Evolutionary conservation across 2,797 vertebrate genomes (phyloP).

Genomic region (Clarias laeviceps): DNA sequence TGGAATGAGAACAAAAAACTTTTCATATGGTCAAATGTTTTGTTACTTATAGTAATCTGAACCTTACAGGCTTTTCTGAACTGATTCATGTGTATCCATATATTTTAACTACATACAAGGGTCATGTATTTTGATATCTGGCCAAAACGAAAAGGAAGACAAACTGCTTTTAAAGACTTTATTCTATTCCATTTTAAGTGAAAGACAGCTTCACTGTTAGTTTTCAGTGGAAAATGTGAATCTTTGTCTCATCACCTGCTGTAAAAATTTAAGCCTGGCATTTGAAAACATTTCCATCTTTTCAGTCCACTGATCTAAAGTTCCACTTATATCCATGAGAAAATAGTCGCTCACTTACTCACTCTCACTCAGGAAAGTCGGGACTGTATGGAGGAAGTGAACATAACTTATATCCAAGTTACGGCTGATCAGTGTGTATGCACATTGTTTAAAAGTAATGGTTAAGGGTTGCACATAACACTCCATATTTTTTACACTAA

Average conservation of each 20-base stretch:
- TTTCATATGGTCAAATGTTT: neutral
- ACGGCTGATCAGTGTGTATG: neutral
- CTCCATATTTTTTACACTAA: neutral
- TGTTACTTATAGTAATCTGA: neutral
- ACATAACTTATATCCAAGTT: too few species aligned
- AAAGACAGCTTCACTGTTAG: neutral
- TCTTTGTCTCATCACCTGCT: too few species aligned
- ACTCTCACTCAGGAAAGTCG: too few species aligned
- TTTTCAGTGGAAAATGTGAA: too few species aligned
- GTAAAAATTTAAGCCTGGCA: too few species aligned
- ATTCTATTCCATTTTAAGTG: neutral
- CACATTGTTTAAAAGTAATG: neutral
- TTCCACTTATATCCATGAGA: too few species aligned
- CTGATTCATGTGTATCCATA: neutral
- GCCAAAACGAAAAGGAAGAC: neutral
- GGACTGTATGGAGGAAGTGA: too few species aligned
- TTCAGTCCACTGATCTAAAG: too few species aligned
- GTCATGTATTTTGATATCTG: neutral
- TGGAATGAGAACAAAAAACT: conserved; percentile 7
- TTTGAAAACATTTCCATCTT: too few species aligned
- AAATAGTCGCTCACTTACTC: too few species aligned
- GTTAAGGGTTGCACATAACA: neutral
- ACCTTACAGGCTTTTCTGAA: neutral
- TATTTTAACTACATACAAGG: neutral
- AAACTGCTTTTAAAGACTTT: neutral